Conservation (phyloP, 1,140 invertebrate genomes). For the Sinella curviseta region DNA sequence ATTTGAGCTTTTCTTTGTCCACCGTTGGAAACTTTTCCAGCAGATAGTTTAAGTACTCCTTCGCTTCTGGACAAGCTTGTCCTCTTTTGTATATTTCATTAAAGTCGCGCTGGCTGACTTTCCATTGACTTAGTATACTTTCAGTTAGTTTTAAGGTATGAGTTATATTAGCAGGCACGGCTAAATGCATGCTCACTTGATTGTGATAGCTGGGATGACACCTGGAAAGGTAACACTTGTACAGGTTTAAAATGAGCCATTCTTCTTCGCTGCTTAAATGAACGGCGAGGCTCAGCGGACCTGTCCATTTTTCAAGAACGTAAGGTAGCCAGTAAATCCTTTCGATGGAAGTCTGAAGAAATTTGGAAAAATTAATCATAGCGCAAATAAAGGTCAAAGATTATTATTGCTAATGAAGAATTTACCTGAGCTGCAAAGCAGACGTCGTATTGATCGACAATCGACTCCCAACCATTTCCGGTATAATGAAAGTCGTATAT, state of each 20-base stretch:
- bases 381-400: background rate
- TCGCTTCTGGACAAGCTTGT: background rate
- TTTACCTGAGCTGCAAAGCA: conserved; percentile 11
- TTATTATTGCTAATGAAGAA: background rate
- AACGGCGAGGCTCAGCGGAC: conserved; percentile 1
- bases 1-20: conserved; percentile 56
- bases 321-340: background rate
- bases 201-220: background rate
- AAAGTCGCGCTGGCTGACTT: no score
- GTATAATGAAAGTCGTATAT: conserved; percentile 27
- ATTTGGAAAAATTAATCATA: background rate
- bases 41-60: background rate
- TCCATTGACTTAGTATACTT: background rate
- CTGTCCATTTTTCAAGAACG: background rate
- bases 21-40: conserved; percentile 49
- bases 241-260: background rate
- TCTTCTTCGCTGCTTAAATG: background rate
- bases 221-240: background rate
- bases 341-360: conserved; percentile 7
- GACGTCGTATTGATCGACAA: conserved; percentile 7
- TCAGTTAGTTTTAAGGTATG: no score
- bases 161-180: no score
- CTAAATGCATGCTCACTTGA: no score
- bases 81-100: background rate
- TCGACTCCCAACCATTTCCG: conserved; percentile 23